phyloP scores from a whole-genome alignment of 2,797 vertebrate genomes.

The Steatocranus sp. region DNA sequence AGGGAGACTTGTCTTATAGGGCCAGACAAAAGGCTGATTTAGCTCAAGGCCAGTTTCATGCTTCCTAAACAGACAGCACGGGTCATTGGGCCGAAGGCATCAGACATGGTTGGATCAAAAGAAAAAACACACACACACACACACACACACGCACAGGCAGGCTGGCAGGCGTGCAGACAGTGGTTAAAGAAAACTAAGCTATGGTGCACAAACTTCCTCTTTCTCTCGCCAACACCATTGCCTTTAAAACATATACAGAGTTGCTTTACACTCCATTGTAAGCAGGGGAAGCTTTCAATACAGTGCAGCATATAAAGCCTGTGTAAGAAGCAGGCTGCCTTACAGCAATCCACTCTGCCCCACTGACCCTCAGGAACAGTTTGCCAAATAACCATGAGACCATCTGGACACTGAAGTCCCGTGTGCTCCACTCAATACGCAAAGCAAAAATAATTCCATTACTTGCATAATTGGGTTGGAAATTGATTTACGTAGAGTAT shows the following conservation, averaged over 20 bases:
- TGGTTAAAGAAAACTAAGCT: constrained; percentile 31
- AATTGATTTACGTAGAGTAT: background rate
- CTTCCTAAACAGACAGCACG: constrained; percentile 58
- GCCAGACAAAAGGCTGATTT: constrained; percentile 59
- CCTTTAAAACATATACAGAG: background rate
- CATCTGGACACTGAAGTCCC: constrained; percentile 15
- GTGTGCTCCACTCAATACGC: background rate
- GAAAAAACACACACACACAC: background rate
- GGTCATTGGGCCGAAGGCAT: constrained; percentile 63
- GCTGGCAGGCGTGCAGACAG: constrained; percentile 25
- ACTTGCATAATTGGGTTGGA: background rate
- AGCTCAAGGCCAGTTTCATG: constrained; percentile 46
- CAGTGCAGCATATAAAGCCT: background rate
- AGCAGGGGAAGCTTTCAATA: background rate
- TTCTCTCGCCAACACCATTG: background rate
- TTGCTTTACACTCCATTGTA: background rate
- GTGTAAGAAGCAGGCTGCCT: constrained; percentile 8
- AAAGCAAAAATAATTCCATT: background rate
- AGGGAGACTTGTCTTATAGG: constrained; percentile 46
- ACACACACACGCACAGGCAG: background rate
- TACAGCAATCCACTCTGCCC: constrained; percentile 25
- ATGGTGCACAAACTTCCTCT: background rate
- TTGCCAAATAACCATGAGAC: constrained; percentile 25
- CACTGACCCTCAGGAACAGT: constrained; percentile 26
- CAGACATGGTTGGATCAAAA: constrained; percentile 59